Evolutionary conservation across 1,140 invertebrate genomes (phyloP), one percentile per base, ranked within the genome.

Genomic region (Caenorhabditis briggsae): DNA sequence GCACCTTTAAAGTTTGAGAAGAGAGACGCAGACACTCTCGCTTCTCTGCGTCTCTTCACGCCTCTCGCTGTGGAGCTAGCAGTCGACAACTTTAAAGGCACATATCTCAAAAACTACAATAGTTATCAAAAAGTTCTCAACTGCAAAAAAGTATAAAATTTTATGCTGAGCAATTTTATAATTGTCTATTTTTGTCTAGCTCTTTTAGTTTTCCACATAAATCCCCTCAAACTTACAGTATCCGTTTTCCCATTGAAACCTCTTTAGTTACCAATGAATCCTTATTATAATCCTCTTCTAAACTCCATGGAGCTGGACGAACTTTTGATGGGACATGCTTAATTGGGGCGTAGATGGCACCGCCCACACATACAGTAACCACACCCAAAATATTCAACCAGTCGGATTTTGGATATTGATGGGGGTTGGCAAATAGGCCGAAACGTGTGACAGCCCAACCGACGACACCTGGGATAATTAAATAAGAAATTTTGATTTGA

Each of bases 381-480:
- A 85, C 84, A 1, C 84, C 84, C 16, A 56, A 8, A 14, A 85
- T 53, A 41, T 85, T 85, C 23, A 85, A 58, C 61, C 61, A 55
- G 43, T 85, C 50, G 33, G 25, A 48, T 56, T 78, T 85, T 16
- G 84, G 84, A 7, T 25, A 5, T 25, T 58, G 61, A 5, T 78
- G 84, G 0, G 53, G 84, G 20, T 86, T 78, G 16, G 84, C 64
- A 41, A 85, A 85, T 5, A 85, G 84, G 7, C 84, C 85, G 58
- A 86, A 86, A 2, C 85, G 53, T 5, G 64, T 82, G 48, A 86
- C 74, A 5, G 85, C 85, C 85, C 85, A 86, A 7, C 85, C 85
- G 16, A 82, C 70, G 23, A 86, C 84, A 16, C 78, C 84, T 53
- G 78, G 23, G 50, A 6, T 53, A 9, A 9, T 53, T 11, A 2